Conservation (phyloP, 2,888 invertebrate genomes). For the Taphrorychus bicolor region DNA sequence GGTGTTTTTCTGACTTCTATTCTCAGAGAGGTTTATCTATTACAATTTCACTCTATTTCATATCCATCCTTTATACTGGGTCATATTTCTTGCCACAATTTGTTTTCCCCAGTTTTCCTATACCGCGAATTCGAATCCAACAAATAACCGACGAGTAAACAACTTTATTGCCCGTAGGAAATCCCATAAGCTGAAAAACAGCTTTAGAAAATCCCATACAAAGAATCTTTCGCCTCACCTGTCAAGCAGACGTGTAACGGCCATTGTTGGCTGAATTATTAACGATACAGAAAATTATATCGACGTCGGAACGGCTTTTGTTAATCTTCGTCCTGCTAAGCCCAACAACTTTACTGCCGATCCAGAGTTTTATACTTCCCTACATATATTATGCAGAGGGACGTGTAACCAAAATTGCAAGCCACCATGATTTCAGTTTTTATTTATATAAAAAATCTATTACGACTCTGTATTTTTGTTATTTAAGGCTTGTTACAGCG, state of each 20-base stretch:
- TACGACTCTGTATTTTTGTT: no score
- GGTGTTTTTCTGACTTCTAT: no score
- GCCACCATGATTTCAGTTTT: no score
- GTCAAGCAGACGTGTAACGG: conserved; percentile 41
- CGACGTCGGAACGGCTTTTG: conserved; percentile 6
- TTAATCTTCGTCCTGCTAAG: not conserved
- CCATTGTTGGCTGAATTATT: conserved; percentile 46
- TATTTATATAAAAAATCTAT: no score
- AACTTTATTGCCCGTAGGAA: conserved; percentile 2
- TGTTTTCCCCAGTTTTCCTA: not conserved
- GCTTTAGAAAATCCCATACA: conserved; percentile 29
- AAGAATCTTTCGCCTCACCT: conserved; percentile 42
- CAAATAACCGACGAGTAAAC: not conserved
- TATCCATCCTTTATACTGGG: no score
- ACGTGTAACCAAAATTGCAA: no score
- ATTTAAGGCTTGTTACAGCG: no score
- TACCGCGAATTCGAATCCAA: not conserved
- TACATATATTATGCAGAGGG: not conserved
- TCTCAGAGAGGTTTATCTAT: no score
- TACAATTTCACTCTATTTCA: no score
- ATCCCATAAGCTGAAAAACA: conserved; percentile 5
- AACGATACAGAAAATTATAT: conserved; percentile 24
- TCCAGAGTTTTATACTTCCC: not conserved
- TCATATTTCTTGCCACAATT: not conserved
- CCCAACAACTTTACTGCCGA: not conserved